Evolutionary conservation across 2,888 invertebrate species (phyloP), one percentile per base, ranked within the genome.

Genomic region (Oscheius sp.): DNA sequence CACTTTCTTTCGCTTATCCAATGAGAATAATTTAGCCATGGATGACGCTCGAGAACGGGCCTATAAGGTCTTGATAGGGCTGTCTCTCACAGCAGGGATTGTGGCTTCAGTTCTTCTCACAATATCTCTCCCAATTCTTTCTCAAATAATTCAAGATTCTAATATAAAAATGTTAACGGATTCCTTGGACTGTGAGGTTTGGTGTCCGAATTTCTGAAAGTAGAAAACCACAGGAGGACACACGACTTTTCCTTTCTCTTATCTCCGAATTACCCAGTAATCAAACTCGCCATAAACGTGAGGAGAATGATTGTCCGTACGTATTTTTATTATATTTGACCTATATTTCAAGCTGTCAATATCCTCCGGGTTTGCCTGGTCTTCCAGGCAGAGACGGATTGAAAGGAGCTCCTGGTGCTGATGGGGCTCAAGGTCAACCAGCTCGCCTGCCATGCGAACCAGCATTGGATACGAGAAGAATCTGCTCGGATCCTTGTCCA

Each of bases 391-490:
- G 85, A 25, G 74, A 72, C 15, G 85, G 84, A 1, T 37, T 85
- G 46, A 71, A 78, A 17, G 84, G 84, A 29, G 37, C 72, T 8
- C 69, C 64, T 25, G 75, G 76, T 20, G 71, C 74, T 1, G 74
- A 69, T 27, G 78, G 85, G 2, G 74, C 80, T 4, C 80, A 78
- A 3, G 82, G 81, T 37, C 65, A 73, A 20, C 83, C 83, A 1
- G 83, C 85, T n/a, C 64, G 84, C 6, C 78, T 85, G 2, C 85
- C 85, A 0, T 85, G 85, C 65, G 80, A 84, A 37, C 75, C 82
- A 2, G 74, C 81, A 2, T 70, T 79, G 8, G 83, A 85, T 39
- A 73, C 77, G 55, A 81, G 79, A 65, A 77, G 75, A 66, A 57
- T 78, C 33, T 84, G 84, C 61, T 75, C 82, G 10, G 84, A 85